Percentiles rank a stretch among this genome's conserved stretches.
Conservation (phyloP, 2,797 vertebrate species). For the Tenualosa ilisha region DNA sequence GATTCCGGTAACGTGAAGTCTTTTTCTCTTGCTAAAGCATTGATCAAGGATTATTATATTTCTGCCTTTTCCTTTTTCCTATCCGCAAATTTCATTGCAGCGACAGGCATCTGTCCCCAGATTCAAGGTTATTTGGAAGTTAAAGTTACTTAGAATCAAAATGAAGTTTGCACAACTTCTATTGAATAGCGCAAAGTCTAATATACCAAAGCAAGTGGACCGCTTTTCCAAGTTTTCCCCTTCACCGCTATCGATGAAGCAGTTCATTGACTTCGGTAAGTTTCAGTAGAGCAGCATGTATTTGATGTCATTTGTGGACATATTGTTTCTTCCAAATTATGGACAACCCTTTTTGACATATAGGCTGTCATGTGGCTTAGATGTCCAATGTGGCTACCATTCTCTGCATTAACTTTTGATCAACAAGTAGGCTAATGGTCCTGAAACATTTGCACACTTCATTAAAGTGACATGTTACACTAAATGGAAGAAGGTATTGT, state of each 20-base stretch:
- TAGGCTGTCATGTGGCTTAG: not conserved
- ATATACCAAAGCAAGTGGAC: conserved; percentile 85
- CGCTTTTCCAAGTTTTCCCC: conserved; percentile 91
- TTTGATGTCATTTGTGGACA: not conserved
- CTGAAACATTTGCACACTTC: not conserved
- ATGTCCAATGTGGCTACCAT: not conserved
- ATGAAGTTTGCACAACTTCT: conserved; percentile 82
- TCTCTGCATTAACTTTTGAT: not conserved
- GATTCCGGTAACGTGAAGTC: not conserved
- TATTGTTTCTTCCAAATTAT: not conserved
- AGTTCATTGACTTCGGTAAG: conserved; percentile 97
- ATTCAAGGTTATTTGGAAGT: conserved; percentile 25
- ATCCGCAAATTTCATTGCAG: not conserved
- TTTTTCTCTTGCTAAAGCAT: not conserved
- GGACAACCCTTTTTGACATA: not conserved
- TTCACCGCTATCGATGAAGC: conserved; percentile 95
- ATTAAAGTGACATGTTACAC: not conserved
- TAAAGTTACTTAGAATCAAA: conserved; percentile 38
- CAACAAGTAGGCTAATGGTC: not conserved
- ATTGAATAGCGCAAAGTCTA: conserved; percentile 67
- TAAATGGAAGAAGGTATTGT: not conserved
- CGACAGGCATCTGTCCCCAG: not conserved
- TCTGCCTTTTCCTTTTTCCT: not conserved
- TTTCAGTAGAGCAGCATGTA: conserved; percentile 55
- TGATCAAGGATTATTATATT: not conserved